Percentiles rank a stretch among this genome's conserved stretches.
Conservation (phyloP, 2,797 vertebrate genomes). For the Gobio occitaniae region DNA sequence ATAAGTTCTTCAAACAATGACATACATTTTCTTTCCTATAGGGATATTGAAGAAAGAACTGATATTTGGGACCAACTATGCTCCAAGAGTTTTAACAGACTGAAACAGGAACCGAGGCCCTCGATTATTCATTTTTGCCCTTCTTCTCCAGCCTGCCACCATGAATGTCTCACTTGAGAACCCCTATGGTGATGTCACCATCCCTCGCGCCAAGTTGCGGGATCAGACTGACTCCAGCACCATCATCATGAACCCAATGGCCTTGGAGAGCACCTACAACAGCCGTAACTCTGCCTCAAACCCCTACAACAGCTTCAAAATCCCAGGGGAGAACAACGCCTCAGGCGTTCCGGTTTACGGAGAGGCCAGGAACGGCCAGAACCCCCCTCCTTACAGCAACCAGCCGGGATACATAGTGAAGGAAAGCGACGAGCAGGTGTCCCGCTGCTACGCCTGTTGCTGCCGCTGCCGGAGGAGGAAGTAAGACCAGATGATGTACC, state of each 20-base stretch:
- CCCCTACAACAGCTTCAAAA: slow-evolving; percentile 69
- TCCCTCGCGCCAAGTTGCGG: slow-evolving; percentile 84
- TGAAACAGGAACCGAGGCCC: neutral
- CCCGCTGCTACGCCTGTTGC: slow-evolving; percentile 73
- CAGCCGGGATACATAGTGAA: slow-evolving; percentile 66
- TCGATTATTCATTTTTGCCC: neutral
- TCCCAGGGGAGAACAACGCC: slow-evolving; percentile 29
- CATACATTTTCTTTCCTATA: slow-evolving; percentile 2
- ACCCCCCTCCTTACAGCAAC: slow-evolving; percentile 25
- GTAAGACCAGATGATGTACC: slow-evolving; percentile 46
- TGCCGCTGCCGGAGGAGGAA: slow-evolving; percentile 73
- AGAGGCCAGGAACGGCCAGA: slow-evolving; percentile 45
- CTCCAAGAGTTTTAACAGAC: neutral
- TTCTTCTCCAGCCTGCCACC: slow-evolving; percentile 39
- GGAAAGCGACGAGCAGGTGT: slow-evolving; percentile 61
- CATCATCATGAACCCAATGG: slow-evolving; percentile 77
- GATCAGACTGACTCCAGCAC: slow-evolving; percentile 52
- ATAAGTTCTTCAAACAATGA: neutral
- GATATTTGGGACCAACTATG: neutral
- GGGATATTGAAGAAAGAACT: neutral
- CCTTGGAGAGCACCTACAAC: slow-evolving; percentile 55
- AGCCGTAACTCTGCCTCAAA: slow-evolving; percentile 51
- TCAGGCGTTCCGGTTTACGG: slow-evolving; percentile 53
- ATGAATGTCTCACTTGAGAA: slow-evolving; percentile 79
- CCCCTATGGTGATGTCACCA: slow-evolving; percentile 82